Evolutionary conservation across 1,140 invertebrate species (phyloP).

Genomic region (Aradophagus sp.): DNA sequence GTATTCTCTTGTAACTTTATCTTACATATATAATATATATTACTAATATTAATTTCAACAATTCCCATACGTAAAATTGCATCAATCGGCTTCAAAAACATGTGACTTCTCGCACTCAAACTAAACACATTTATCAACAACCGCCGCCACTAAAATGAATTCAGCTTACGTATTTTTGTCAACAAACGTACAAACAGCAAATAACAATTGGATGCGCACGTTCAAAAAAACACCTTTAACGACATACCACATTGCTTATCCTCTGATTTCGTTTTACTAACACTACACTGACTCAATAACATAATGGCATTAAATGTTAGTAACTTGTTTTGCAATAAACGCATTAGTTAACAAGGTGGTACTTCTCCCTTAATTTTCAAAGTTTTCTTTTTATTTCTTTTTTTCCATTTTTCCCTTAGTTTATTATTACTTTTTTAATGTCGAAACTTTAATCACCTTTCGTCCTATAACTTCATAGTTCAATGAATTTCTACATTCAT

Average conservation of each 20-base stretch:
- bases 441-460: no score
- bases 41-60: slow-evolving; percentile 68
- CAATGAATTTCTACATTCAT: not conserved
- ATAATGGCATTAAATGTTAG: slow-evolving; percentile 28
- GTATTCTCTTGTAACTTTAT: slow-evolving; percentile 34
- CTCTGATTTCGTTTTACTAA: slow-evolving; percentile 4
- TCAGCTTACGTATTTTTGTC: slow-evolving; percentile 12
- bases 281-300: slow-evolving; percentile 20
- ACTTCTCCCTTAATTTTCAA: no score
- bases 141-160: not conserved
- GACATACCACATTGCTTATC: not conserved
- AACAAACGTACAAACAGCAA: slow-evolving; percentile 37
- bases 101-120: slow-evolving; percentile 21
- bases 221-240: slow-evolving; percentile 18
- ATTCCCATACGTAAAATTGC: slow-evolving; percentile 66
- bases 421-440: no score
- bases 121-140: slow-evolving; percentile 7
- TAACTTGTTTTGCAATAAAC: slow-evolving; percentile 37
- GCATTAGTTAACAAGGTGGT: slow-evolving; percentile 19
- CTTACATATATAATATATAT: slow-evolving; percentile 60
- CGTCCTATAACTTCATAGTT: no score
- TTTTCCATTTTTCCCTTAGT: no score
- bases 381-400: no score
- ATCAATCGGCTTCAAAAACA: slow-evolving; percentile 37
- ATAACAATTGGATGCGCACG: slow-evolving; percentile 28